Evolutionary conservation across 2,797 vertebrate species (phyloP), one percentile per base, ranked within the genome.

Genomic region (Chiroxiphia lanceolata): DNA sequence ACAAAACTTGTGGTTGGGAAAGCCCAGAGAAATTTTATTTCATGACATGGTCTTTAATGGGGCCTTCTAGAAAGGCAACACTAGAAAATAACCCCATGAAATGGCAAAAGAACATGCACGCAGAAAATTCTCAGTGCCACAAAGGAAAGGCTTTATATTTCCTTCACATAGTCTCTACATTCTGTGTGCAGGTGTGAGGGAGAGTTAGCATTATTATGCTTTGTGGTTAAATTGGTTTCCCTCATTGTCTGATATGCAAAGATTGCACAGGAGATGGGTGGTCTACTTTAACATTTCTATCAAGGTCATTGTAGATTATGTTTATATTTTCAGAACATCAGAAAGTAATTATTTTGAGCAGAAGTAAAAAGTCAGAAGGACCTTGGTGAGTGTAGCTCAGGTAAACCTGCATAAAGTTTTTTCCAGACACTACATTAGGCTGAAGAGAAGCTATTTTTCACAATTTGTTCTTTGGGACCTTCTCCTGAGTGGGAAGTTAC

Each of bases 111-210:
- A 74, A 95, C 3, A 33, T 3, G 3, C 38, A 34, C 11, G 56
- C 38, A 75, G 57, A 89, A 83, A 83, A 71, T 20, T 42, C 63
- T 38, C 40, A 29, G 31, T 38, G n/a, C n/a, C 53, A n/a, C 15
- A 40, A 59, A 89, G 23, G 17, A 77, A 53, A 80, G 38, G 22
- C 14, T 91, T 63, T 61, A 21, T 11, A 60, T 47, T 45, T 71
- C 53, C 57, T 85, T 29, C 0, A 0, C 22, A 9, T 1, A n/a
- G 22, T 33, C 11, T 54, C 48, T 26, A 14, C 29, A 29, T 15
- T 65, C 47, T 16, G 12, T 13, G 36, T 7, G 11, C 51, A 63
- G 45, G 45, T 21, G 16, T 36, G 13, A 21, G 13, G 9, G 13
- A 61, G 20, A 81, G 31, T n/a, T 59, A 50, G 29, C n/a, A 36